Evolutionary conservation across 2,113 vertebrate species (phyloP).

Genomic region (Eublepharis macularius): DNA sequence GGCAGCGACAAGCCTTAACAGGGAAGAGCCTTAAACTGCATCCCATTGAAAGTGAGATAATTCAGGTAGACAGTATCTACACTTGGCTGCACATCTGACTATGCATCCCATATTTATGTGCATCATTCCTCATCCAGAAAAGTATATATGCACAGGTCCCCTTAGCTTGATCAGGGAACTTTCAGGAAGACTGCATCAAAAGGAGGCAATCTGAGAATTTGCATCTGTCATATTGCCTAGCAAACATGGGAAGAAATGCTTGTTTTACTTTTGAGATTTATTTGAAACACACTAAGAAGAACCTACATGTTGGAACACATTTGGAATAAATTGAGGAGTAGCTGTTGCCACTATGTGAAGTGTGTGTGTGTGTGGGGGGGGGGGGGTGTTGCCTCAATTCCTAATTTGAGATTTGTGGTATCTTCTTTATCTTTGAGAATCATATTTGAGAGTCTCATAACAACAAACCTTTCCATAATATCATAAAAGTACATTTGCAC

Average conservation of each 20-base stretch:
- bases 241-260: background rate
- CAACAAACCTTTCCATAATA: background rate
- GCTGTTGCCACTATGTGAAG: no score
- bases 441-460: background rate
- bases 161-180: background rate
- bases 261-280: background rate
- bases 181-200: background rate
- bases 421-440: background rate
- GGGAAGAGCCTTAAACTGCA: background rate
- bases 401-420: background rate
- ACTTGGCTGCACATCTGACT: background rate
- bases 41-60: background rate
- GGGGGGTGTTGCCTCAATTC: background rate
- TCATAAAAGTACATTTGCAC: background rate
- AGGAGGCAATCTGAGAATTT: background rate
- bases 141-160: background rate
- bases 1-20: no score
- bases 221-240: background rate
- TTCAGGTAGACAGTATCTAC: background rate
- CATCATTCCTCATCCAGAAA: background rate
- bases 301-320: no score
- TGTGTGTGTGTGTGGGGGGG: background rate
- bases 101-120: background rate
- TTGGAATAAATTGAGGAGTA: no score
- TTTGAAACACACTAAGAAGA: background rate